Evolutionary conservation across 2,888 invertebrate genomes (phyloP), one percentile per base, ranked within the genome.

Genomic region (Ennomos fuscantarius): DNA sequence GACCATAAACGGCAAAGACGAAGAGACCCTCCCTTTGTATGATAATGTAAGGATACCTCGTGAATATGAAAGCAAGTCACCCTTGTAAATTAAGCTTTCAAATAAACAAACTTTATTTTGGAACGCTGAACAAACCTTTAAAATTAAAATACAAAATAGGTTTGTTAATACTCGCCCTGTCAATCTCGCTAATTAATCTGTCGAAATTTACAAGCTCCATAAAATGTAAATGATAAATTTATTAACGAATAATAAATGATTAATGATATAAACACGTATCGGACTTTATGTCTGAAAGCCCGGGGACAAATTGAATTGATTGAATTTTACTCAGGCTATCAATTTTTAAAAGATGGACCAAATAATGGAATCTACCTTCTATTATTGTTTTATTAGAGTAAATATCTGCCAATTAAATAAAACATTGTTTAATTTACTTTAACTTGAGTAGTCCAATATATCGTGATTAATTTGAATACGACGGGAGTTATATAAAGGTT

Each of bases 31-130:
- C 65, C 64, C 68, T 71, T 66, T 66, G 63, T 66, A 70, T 62
- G 69, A 65, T 60, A 71, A 68, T 66, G 63, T 72, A 66, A 69
- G 63, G 63, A 63, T 62, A 59, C 56, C 47, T 66, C 56, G 62
- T 67, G 64, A 65, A 66, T 66, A 65, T 63, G 54, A 65, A 56
- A 57, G 58, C 57, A 54, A 63, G 60, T 63, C 60, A 61, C 66
- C 63, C 65, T 64, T 64, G 54, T 62, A 63, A 63, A 68, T 62
- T 60, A 62, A 59, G 45, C 59, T 60, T 53, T 56, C 50, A 55
- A 56, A 54, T 55, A 52, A 63, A 42, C 48, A 53, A 63, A 63
- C 41, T 61, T 61, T 57, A 55, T 54, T 60, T 44, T 13, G 34
- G 44, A 55, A 42, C 2, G 32, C 53, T 32, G 41, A 60, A 57